Evolutionary conservation across 2,797 vertebrate genomes (phyloP).

Genomic region (Mareca penelope): DNA sequence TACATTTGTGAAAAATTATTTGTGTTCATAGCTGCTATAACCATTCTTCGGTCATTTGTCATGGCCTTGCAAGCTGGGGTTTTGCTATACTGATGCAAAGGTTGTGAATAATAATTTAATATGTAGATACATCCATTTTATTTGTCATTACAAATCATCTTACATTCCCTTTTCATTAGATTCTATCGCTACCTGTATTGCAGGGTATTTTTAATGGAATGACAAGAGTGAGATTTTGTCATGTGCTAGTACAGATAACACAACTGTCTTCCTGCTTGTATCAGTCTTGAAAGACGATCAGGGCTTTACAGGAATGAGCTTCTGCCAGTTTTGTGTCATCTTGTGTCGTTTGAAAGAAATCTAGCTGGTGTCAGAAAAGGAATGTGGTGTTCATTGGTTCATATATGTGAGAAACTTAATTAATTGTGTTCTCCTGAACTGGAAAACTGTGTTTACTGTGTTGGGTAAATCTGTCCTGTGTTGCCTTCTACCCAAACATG

Average conservation of each 20-base stretch:
- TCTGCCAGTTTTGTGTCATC: neutral
- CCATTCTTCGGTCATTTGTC: neutral
- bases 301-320: neutral
- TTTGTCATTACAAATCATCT: neutral
- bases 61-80: neutral
- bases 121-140: neutral
- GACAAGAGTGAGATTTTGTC: neutral
- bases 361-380: accelerated
- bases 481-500: neutral
- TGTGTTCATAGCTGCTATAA: neutral
- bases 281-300: neutral
- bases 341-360: neutral
- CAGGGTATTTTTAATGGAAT: neutral
- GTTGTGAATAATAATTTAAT: neutral
- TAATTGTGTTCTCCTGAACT: neutral
- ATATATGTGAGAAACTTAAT: neutral
- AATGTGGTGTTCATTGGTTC: neutral
- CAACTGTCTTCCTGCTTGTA: neutral
- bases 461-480: neutral
- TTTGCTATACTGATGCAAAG: neutral
- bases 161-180: neutral
- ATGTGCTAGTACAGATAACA: accelerated
- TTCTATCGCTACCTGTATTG: neutral
- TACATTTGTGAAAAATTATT: neutral
- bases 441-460: neutral